Evolutionary conservation across 2,113 vertebrate species (phyloP), one percentile per base, ranked within the genome.

Genomic region (Misgurnus mizolepis): DNA sequence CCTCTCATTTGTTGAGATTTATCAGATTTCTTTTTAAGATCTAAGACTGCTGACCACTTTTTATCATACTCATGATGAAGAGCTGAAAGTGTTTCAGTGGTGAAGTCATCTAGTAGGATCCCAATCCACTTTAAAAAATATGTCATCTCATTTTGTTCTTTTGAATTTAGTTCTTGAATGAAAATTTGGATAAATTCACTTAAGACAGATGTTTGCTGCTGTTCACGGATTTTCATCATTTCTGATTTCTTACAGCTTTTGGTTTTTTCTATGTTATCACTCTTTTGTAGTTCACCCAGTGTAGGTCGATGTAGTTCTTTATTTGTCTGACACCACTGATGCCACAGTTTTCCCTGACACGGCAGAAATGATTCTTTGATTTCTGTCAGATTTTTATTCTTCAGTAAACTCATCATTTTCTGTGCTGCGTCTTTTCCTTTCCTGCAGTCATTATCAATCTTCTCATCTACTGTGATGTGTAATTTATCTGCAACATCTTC

Each of bases 111-210:
- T 40, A 91, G 72, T 49, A 89, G 85, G 2, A 88, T 76, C 50
- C 84, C 85, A 61, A 89, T 68, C 93, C 91, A 94, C 68, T 92
- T 91, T 0, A 94, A 79, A 82, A 93, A 95, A 82, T 87, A 93
- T 0, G 75, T 17, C 79, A 80, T 90, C 2, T 73, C 80, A 2
- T 80, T 85, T 39, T 58, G 56, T 62, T 67, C 4, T 14, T 80
- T 6, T 55, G 41, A 82, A 5, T 64, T 65, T 40, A 93, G 82
- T 47, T 78, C 73, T 72, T 70, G 2, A 34, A 79, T 72, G 34
- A 90, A 88, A 14, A n/a, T 8, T 15, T 64, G 5, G 4, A 91
- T 84, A 3, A 85, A 45, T 0, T 79, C 0, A 70, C 67, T 79
- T 6, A 22, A 34, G 1, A 55, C 65, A 50, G 0, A 17, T 0